Evolutionary conservation across 2,888 invertebrate species (phyloP).

Genomic region (Itoplectis maculator): DNA sequence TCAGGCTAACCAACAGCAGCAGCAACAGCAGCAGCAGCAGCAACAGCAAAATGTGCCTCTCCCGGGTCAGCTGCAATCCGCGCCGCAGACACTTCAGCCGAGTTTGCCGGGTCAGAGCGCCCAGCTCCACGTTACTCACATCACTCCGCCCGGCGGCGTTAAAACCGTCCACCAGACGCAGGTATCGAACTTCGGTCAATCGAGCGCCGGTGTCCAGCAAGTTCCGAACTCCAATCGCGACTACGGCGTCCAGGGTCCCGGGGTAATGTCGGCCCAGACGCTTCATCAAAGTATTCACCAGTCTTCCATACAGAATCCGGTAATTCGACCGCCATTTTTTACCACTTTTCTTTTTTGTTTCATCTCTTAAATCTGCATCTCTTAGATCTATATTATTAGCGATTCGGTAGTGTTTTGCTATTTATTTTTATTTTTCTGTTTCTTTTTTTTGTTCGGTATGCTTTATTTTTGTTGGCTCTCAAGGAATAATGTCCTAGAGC

Average conservation of each 20-base stretch:
- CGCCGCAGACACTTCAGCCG: slow-evolving; percentile 76
- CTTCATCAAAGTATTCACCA: slow-evolving; percentile 78
- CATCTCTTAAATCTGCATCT: too few species aligned
- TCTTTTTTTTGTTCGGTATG: too few species aligned
- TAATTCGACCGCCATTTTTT: slow-evolving; percentile 50
- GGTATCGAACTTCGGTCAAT: slow-evolving; percentile 78
- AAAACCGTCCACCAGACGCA: slow-evolving; percentile 83
- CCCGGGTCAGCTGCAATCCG: slow-evolving; percentile 81
- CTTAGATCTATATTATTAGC: too few species aligned
- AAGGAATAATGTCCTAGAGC: too few species aligned
- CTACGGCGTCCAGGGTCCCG: slow-evolving; percentile 77
- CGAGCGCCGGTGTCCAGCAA: slow-evolving; percentile 74
- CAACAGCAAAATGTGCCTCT: slow-evolving; percentile 76
- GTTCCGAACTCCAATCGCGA: slow-evolving; percentile 77
- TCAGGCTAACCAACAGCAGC: slow-evolving; percentile 70
- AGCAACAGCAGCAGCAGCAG: slow-evolving; percentile 6
- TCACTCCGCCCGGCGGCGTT: slow-evolving; percentile 80
- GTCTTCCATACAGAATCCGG: slow-evolving; percentile 73
- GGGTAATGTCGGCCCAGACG: slow-evolving; percentile 74
- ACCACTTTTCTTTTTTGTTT: too few species aligned
- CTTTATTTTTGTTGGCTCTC: too few species aligned
- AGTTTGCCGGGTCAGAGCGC: slow-evolving; percentile 82
- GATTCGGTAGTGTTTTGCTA: too few species aligned
- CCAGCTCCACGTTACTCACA: slow-evolving; percentile 82
- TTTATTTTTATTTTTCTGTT: too few species aligned